Base-by-base conservation (phyloP, 2,113 vertebrate genomes). In the Indri indri region DNA sequence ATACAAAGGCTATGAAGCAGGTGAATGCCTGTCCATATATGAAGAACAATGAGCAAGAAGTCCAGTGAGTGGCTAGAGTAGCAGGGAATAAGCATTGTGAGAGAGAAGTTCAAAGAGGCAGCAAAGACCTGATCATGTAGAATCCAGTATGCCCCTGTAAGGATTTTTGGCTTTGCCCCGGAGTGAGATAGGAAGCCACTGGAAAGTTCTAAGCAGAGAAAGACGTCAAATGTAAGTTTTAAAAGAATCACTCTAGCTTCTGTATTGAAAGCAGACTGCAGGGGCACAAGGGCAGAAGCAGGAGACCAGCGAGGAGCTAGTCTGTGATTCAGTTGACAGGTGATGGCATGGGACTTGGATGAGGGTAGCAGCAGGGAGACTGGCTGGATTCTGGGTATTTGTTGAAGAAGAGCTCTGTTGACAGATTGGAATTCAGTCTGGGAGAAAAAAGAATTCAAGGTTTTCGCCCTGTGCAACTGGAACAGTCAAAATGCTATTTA, bases 401-500 rank as follows among this genome's bases (percentile, higher is more conserved):
- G 16, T 6, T 10, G 30, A 68, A 30, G 11, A 2, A 52, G 16
- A 84, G 57, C 6, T 59, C 18, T 9, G 2, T 11, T 47, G 71
- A 68, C 11, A 80, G 63, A 54, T 0, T 77, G 45, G 34, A 76
- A 66, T 32, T 73, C 40, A 63, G 63, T 59, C 50, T 61, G 6
- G 27, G 18, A 79, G 3, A 59, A 66, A 70, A 34, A 12, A 2
- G 45, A 25, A 87, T 2, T 88, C 54, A n/a, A 14, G 3, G 34
- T n/a, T 89, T 85, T 52, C 88, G 25, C 8, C 17, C 13, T 25
- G 3, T 66, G 63, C 42, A 70, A 79, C 70, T 92, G 22, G 7
- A 83, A 94, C 17, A 90, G 93, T 37, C 45, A 73, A 90, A 12
- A 6, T 79, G 30, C 23, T n/a, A 71, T 73, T 47, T 83, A 65